Conservation (phyloP, 2,113 vertebrate species). For the Callocephalon fimbriatum region DNA sequence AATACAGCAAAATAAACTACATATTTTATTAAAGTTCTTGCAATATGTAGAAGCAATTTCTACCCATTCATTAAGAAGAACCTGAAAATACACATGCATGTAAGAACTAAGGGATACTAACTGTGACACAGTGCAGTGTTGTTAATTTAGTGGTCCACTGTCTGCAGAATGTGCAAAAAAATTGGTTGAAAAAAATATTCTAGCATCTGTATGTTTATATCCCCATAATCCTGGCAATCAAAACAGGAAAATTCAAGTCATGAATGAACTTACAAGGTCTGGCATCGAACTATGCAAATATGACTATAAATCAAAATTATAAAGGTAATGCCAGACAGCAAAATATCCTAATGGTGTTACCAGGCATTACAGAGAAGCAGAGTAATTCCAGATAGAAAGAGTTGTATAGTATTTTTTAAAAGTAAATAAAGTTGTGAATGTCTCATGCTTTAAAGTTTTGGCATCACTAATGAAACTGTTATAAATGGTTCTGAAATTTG, state of each 20-base stretch:
- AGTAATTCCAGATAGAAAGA: background rate
- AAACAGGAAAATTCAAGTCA: background rate
- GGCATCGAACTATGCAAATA: background rate
- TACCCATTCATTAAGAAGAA: background rate
- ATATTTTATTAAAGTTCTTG: background rate
- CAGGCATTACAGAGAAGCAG: background rate
- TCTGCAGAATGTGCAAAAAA: background rate
- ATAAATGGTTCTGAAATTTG: background rate
- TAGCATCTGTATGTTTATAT: background rate
- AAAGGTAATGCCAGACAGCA: background rate
- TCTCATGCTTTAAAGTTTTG: background rate
- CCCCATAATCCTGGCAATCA: background rate
- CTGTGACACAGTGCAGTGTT: background rate
- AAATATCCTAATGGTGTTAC: background rate
- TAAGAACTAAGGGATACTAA: background rate
- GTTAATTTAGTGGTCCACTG: background rate
- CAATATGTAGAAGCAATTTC: background rate
- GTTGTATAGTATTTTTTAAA: background rate
- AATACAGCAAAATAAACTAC: background rate
- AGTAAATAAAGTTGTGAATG: background rate
- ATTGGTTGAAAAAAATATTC: background rate
- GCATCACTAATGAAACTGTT: background rate
- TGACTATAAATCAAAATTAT: background rate
- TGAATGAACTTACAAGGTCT: background rate
- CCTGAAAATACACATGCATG: background rate